Evolutionary conservation across 2,113 vertebrate species (phyloP), one percentile per base, ranked within the genome.

Genomic region (cattle (Bos taurus)): DNA sequence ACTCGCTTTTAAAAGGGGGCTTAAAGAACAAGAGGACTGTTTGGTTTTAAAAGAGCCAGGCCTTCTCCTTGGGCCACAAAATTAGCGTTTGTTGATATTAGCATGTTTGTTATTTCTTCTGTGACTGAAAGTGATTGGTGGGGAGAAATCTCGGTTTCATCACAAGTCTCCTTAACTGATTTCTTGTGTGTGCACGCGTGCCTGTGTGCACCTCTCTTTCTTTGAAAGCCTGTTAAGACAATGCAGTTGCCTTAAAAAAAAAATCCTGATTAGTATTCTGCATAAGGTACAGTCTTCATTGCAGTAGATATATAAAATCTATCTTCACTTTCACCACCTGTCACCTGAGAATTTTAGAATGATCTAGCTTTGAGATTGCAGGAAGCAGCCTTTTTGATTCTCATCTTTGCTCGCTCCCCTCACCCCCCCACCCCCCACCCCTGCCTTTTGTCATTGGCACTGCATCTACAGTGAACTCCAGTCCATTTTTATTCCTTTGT

Each of bases 401-500:
- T 97, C 59, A 62, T 96, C 81, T 98, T 86, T 40, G 23, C 80
- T 96, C 2, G 6, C 56, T 52, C 13, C 54, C 78, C 60, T 36
- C 64, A 46, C 43, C 3, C 60, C 56, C 46, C 60, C 74, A 15
- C 62, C 9, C 36, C 60, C 80, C 43, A 36, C 71, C 62, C 52
- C 21, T 54, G 26, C 88, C 71, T 77, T 97, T 97, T 98, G 60
- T 98, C 88, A 94, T 6, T 97, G 90, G 59, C 86, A 90, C 84
- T 83, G 93, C 71, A 43, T 97, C 87, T 97, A 77, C 92, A 94
- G 50, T 52, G 94, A 97, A 95, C 93, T 95, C 81, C 50, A 91
- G 71, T 98, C 96, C 93, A 57, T 98, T 98, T 98, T 95, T 97
- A 91, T 98, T 94, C 33, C 96, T 98, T 98, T 98, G 95, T 98